phyloP scores from a whole-genome alignment of 2,888 invertebrate species.

The Meliscaeva auricollis region DNA sequence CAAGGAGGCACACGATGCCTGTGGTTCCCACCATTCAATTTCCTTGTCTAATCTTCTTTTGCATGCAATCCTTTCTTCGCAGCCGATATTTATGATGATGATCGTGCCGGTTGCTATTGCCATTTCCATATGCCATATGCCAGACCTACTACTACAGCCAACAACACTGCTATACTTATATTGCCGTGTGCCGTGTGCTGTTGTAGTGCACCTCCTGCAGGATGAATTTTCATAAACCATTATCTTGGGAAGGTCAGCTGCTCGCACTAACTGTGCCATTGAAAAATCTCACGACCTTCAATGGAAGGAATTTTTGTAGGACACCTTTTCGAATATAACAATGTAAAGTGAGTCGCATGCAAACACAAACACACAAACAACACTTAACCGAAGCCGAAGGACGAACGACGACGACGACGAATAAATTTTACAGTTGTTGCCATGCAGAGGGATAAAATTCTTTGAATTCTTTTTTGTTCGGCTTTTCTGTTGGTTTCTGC shows the following conservation, averaged over 20 bases:
- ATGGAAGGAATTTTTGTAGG: conserved; percentile 23
- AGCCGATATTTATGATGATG: conserved; percentile 6
- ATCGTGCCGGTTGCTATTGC: conserved; percentile 54
- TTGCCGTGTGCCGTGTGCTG: background rate
- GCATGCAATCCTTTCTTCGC: conserved; percentile 57
- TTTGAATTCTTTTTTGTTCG: conserved; percentile 31
- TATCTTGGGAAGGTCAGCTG: conserved; percentile 61
- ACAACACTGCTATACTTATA: background rate
- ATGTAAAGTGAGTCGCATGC: conserved; percentile 36
- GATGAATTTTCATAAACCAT: conserved; percentile 66
- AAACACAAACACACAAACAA: conserved; percentile 7
- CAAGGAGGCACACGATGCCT: conserved; percentile 9
- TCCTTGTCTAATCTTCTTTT: conserved; percentile 17
- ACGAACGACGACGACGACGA: background rate
- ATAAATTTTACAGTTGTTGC: conserved; percentile 46
- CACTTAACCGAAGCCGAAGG: conserved; percentile 31
- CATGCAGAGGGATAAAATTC: conserved; percentile 44
- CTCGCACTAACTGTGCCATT: conserved; percentile 67
- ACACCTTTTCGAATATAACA: conserved; percentile 63
- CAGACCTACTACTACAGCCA: background rate
- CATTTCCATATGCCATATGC: conserved; percentile 45
- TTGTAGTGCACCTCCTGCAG: conserved; percentile 63
- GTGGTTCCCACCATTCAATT: conserved; percentile 57
- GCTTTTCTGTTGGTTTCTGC: background rate
- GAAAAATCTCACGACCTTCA: conserved; percentile 69